Base-by-base conservation (phyloP, 2,113 vertebrate genomes). In the Oryzias celebensis region DNA sequence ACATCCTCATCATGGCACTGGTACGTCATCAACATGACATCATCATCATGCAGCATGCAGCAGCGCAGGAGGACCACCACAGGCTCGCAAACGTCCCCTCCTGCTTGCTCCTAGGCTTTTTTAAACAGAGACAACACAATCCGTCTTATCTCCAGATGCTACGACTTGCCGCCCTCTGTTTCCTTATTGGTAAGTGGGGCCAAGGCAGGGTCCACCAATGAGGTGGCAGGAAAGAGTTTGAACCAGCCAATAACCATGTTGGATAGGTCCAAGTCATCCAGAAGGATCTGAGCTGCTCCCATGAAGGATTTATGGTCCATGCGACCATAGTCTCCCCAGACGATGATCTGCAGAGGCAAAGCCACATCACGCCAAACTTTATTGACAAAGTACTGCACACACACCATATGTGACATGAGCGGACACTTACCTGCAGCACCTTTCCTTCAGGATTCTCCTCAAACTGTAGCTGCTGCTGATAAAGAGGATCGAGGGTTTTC, bases 251-350 rank as follows among this genome's bases (percentile, higher is more conserved):
- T 98, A 87, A 98, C 97, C 97, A 99, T 98, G 82, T 96, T 96
- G 87, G 96, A 97, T 58, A 99, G 89, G 77, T 99, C 97, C 78
- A 99, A 91, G 82, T 99, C 97, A 16, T 98, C 97, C 90, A 99
- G 88, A 62, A 99, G 93, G 90, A 98, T 98, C 92, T 99, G 97
- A 84, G 95, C 96, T 22, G 96, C 93, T 62, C 97, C 97, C 96
- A 99, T 99, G 69, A 99, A 99, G 64, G 97, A 98, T 81, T 99
- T 99, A 86, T 99, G 97, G 89, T 99, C 97, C 97, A 99, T 98
- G 55, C 96, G 94, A 64, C 97, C 97, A 18, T 98, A 98, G 84
- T 98, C 96, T n/a, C 96, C 97, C 97, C 97, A 99, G 13, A 98
- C 97, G 45, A 98, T 98, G 77, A 99, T 96, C 96, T 99, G 88